phyloP scores from a whole-genome alignment of 2,113 vertebrate species.

The Calidris pugnax region DNA sequence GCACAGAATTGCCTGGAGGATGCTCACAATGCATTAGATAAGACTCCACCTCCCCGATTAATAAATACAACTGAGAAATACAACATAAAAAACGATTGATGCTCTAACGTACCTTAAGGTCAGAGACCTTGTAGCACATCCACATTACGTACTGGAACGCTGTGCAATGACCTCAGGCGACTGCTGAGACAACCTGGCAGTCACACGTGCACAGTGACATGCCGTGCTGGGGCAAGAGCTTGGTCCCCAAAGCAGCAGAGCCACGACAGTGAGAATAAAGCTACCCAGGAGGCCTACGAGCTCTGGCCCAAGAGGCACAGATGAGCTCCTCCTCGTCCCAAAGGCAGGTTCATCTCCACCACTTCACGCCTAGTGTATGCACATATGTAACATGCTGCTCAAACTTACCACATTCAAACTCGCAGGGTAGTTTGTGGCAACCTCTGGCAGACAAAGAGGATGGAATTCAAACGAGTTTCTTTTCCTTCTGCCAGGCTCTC shows the following conservation, averaged over 20 bases:
- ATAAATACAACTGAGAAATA: not conserved
- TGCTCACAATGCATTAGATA: not conserved
- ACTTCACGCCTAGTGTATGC: not conserved
- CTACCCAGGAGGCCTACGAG: accelerated
- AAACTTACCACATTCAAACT: not conserved
- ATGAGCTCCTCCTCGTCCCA: not conserved
- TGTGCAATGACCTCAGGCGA: not conserved
- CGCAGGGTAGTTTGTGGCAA: not conserved
- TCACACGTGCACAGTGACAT: accelerated
- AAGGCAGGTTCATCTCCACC: not conserved
- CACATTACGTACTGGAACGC: accelerated
- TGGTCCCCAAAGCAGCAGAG: not conserved
- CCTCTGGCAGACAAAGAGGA: not conserved
- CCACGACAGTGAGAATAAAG: not conserved
- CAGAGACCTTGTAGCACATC: not conserved
- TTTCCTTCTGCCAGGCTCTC: not conserved
- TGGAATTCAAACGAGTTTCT: not conserved
- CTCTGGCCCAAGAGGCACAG: not conserved
- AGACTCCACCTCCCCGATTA: not conserved
- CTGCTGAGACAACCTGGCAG: not conserved
- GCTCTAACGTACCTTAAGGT: not conserved
- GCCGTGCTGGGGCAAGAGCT: accelerated
- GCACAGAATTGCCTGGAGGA: not conserved
- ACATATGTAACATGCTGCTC: not conserved
- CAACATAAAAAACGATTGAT: not conserved